Evolutionary conservation across 2,888 invertebrate species (phyloP), one percentile per base, ranked within the genome.

Genomic region (Steinernema hermaphroditum): DNA sequence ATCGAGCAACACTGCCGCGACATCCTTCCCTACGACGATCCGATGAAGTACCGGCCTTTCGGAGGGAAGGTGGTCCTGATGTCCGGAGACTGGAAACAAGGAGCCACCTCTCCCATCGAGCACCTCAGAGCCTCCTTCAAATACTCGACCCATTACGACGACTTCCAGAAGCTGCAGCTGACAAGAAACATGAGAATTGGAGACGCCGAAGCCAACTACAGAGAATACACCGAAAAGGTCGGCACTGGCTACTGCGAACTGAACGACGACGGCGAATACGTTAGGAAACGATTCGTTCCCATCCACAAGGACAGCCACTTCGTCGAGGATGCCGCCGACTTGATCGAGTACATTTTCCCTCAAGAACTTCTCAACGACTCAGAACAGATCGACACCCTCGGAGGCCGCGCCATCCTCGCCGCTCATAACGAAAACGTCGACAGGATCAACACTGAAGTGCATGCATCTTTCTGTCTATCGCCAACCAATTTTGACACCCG

Each of bases 51-150:
- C 29, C 12, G 14, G 68, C 69, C 41, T 14, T 69, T 69, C 37
- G 69, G 69, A 12, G 69, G 69, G 8, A 69, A 69, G 22, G 41
- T 69, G n/a, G 69, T 69, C 22, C 37, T 69, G n/a, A 69, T n/a
- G n/a, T n/a, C n/a, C n/a, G n/a, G n/a, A n/a, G n/a, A n/a, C n/a
- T n/a, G n/a, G n/a, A n/a, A n/a, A 41, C 69, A 69, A 9, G 41
- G 41, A 41, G 41, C 41, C 14, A 8, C 8, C 9, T 9, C 41
- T 41, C 14, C 41, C 14, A 8, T 41, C 41, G 41, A 41, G 14
- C 41, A 41, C 9, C 41, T 41, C n/a, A n/a, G n/a, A n/a, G n/a
- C n/a, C n/a, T n/a, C n/a, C n/a, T n/a, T n/a, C n/a, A n/a, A n/a
- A n/a, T 41, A 41, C 41, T 14, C 9, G 14, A 9, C 14, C 14